Evolutionary conservation across 1,140 invertebrate species (phyloP).

Genomic region (Musca domestica): DNA sequence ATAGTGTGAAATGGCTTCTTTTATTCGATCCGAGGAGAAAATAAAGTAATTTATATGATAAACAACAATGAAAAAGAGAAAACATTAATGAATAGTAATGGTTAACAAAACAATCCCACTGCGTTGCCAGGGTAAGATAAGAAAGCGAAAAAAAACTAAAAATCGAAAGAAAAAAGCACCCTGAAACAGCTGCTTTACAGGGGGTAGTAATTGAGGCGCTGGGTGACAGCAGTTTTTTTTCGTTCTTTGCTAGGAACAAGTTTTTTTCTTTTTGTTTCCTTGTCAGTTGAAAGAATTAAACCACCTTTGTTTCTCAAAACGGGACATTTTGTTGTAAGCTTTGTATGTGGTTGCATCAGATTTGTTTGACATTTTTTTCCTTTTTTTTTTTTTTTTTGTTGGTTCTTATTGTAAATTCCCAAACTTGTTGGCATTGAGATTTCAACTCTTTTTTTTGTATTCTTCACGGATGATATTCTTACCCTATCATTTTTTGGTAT

Average conservation of each 20-base stretch:
- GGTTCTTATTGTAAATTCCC: too few relatives aligned
- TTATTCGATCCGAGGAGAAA: background rate
- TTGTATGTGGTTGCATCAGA: slow-evolving; percentile 8
- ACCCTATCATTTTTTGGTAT: too few relatives aligned
- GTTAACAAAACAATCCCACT: slow-evolving; percentile 6
- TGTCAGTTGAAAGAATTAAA: background rate
- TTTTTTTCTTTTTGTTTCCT: slow-evolving; percentile 10
- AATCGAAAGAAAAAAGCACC: slow-evolving; percentile 3
- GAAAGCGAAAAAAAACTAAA: too few relatives aligned
- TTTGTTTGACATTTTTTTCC: slow-evolving; percentile 6
- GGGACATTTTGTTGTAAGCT: slow-evolving; percentile 14
- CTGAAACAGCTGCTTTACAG: slow-evolving; percentile 14
- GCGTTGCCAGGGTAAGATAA: background rate
- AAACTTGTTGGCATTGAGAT: too few relatives aligned
- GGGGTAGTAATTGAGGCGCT: slow-evolving; percentile 1
- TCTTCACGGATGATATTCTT: too few relatives aligned
- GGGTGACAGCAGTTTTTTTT: too few relatives aligned
- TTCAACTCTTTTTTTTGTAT: too few relatives aligned
- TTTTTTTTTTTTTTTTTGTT: too few relatives aligned
- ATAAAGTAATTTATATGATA: background rate
- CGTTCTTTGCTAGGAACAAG: slow-evolving; percentile 2
- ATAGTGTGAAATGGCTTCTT: slow-evolving; percentile 14
- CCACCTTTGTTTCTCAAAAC: background rate
- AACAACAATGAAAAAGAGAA: too few relatives aligned
- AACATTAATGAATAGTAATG: slow-evolving; percentile 20